These are phyloP conservation scores for Porites lutea DNA, from an alignment of 64 coral and sea anemone species.

Conservation along the genomic window DNA sequence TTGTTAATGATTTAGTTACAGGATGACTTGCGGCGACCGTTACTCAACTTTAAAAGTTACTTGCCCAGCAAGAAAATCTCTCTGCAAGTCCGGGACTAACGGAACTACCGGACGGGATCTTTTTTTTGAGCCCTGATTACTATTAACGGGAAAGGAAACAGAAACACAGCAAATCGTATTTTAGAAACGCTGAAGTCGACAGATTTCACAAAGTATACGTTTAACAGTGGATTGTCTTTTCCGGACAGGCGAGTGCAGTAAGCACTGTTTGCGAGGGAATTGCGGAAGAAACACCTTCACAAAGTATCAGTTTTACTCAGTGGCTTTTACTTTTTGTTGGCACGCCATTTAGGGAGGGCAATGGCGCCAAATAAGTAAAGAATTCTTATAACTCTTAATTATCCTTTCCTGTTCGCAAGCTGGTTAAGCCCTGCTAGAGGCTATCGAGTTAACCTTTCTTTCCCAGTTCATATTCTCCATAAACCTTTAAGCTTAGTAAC, in stretches of 20 bases:
- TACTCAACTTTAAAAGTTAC: too few species aligned
- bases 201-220: too few species aligned
- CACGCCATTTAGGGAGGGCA: not conserved
- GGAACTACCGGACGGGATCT: too few species aligned
- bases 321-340: not conserved
- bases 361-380: constrained; percentile 27
- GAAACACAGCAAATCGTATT: too few species aligned
- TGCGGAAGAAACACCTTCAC: not conserved
- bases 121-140: too few species aligned
- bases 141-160: too few species aligned
- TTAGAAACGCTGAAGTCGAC: too few species aligned
- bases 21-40: too few species aligned
- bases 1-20: too few species aligned
- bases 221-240: not conserved
- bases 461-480: not conserved
- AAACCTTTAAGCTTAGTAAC: not conserved
- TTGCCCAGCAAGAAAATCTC: too few species aligned
- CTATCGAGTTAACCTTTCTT: constrained; percentile 2
- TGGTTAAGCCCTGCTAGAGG: not conserved
- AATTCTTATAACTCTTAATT: not conserved
- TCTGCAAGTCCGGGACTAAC: too few species aligned
- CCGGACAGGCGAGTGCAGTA: not conserved
- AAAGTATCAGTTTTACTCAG: not conserved
- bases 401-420: not conserved
- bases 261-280: not conserved